Evolutionary conservation across 35 echinoderm and acorn worm species (phyloP), one percentile per base, ranked within the genome.

Genomic region (Ptychodera flava): DNA sequence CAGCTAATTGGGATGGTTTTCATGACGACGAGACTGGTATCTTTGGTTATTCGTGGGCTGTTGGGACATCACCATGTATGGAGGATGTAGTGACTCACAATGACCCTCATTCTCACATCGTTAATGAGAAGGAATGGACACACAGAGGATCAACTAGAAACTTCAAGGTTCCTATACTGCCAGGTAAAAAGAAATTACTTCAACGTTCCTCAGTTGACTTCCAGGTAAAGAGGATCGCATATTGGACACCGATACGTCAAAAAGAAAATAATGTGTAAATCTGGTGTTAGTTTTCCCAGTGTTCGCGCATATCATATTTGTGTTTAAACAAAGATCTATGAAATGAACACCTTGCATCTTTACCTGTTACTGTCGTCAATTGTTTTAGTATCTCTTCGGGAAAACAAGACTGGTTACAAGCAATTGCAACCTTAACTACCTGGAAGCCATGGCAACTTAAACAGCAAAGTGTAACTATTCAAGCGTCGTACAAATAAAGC

Each of bases 1-100:
- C 87, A 90, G 88, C 88, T n/a, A 90, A 90, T 77, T 90, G 88
- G 88, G 88, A 90, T 35, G 88, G 88, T 84, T 35, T 90, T 36
- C 88, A 90, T 85, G 88, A 90, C 64, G 76, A 90, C 29, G 88
- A 90, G 75, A 90, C 88, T 1, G 88, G 88, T 29, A 90, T 90
- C 31, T 34, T 84, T 45, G 88, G 88, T 29, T 90, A 90, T 83
- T 85, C 81, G 31, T 90, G 88, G 88, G 37, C 88, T 1, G 29
- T 85, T 34, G 88, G 82, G 15, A 15, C 34, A 31, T 28, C 16
- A 30, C 36, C 38, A 16, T 90, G 88, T 79, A 27, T 37, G 14
- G 82, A 90, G 30, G 64, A 78, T 31, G 75, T 90, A 33, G 45
- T 38, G 31, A 38, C 15, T 1, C 81, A 90, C 38, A 31, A 36